Percentiles rank a stretch among this genome's conserved stretches.
These are phyloP conservation scores for Enteromius paludinosus DNA, from an alignment of 2,797 vertebrate species.

Conservation along the genomic window DNA sequence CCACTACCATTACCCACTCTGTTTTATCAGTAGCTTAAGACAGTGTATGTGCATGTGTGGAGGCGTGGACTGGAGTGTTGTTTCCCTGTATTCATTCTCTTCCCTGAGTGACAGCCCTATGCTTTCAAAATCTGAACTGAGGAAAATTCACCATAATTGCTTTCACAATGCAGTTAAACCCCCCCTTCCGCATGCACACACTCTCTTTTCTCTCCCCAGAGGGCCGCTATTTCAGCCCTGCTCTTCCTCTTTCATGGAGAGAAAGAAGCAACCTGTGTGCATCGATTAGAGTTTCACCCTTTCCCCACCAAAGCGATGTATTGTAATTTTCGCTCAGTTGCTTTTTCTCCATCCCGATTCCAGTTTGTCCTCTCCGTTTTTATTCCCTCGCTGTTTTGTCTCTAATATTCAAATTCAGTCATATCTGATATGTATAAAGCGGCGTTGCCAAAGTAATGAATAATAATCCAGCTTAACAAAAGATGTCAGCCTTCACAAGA, in stretches of 20 bases:
- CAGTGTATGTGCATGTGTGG: slow-evolving; percentile 28
- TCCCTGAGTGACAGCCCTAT: slow-evolving; percentile 76
- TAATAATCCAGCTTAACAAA: slow-evolving; percentile 48
- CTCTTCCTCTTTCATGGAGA: slow-evolving; percentile 68
- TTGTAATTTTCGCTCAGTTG: slow-evolving; percentile 25
- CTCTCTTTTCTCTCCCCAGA: slow-evolving; percentile 49
- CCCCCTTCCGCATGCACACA: slow-evolving; percentile 36
- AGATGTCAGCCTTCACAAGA: slow-evolving; percentile 13
- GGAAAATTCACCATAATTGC: slow-evolving; percentile 84
- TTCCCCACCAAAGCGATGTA: slow-evolving; percentile 9
- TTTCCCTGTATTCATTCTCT: slow-evolving; percentile 74
- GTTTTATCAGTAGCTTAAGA: slow-evolving; percentile 22
- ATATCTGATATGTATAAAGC: slow-evolving; percentile 33
- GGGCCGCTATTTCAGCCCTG: slow-evolving; percentile 43
- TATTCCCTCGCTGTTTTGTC: slow-evolving; percentile 16
- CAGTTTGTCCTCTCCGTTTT: background rate
- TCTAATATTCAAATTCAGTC: slow-evolving; percentile 41
- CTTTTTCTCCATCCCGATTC: background rate
- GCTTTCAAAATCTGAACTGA: slow-evolving; percentile 82
- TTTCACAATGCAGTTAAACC: slow-evolving; percentile 78
- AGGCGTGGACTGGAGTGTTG: slow-evolving; percentile 72
- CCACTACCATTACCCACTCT: background rate
- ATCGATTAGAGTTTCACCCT: slow-evolving; percentile 47
- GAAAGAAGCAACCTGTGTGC: slow-evolving; percentile 44
- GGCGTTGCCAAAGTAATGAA: slow-evolving; percentile 30